A percentile compares a stretch with the other conserved stretches of the same genome.
Conservation (phyloP, 2,797 vertebrate species). For the Halcyon chelicuti region DNA sequence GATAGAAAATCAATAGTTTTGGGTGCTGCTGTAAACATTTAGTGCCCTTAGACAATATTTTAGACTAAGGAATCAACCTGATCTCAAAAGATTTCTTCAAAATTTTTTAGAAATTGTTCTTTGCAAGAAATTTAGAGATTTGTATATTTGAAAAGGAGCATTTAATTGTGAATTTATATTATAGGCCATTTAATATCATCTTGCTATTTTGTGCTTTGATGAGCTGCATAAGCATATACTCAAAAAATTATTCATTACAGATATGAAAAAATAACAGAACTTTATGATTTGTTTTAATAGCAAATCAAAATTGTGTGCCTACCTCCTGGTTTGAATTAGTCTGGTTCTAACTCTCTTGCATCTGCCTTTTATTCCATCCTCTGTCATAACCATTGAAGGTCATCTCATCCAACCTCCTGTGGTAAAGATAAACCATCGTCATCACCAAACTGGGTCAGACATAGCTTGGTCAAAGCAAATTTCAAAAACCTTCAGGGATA, state of each 20-base stretch:
- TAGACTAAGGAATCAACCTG: background rate
- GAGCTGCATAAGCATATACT: background rate
- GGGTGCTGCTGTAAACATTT: background rate
- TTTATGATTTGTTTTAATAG: background rate
- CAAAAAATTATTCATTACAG: background rate
- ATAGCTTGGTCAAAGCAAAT: background rate
- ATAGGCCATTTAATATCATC: background rate
- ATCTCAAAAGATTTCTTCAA: background rate
- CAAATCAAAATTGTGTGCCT: background rate
- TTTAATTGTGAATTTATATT: background rate
- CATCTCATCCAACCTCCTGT: background rate
- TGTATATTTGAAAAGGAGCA: background rate
- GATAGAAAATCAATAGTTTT: background rate
- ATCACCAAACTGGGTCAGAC: background rate
- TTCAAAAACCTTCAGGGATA: background rate
- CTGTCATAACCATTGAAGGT: background rate
- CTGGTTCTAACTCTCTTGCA: background rate
- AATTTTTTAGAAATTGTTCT: background rate
- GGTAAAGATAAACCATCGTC: background rate
- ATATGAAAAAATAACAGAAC: background rate
- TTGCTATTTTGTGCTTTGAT: background rate
- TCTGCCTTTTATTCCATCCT: background rate
- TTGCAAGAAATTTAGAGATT: background rate
- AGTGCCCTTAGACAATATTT: background rate
- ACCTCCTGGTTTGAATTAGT: background rate